A percentile compares a stretch with the other conserved stretches of the same genome.
These are phyloP conservation scores for Morone chrysops DNA, from an alignment of 2,113 vertebrate species.

Conservation along the genomic window DNA sequence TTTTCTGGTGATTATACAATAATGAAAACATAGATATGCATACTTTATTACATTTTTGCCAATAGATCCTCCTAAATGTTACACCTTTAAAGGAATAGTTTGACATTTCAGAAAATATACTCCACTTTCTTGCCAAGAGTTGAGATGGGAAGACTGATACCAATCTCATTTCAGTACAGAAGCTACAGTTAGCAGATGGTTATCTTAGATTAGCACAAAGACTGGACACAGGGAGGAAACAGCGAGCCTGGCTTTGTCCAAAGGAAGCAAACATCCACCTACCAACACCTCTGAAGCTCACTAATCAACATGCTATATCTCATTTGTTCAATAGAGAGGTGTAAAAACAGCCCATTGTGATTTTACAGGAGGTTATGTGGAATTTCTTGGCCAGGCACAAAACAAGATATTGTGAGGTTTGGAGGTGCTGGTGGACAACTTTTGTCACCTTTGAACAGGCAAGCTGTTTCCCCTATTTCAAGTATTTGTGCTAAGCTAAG, in stretches of 20 bases:
- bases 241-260: neutral
- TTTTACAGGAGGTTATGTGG: neutral
- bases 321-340: neutral
- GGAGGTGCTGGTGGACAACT: neutral
- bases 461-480: too few relatives aligned
- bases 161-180: neutral
- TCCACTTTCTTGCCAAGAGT: neutral
- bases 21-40: too few relatives aligned
- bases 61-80: too few relatives aligned
- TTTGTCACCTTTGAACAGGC: neutral
- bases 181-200: neutral
- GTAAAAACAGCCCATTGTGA: neutral
- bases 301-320: neutral
- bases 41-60: too few relatives aligned
- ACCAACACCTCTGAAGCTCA: neutral
- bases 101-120: neutral
- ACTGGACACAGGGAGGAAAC: neutral
- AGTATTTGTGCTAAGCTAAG: neutral
- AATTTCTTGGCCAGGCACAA: neutral
- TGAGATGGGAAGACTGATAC: neutral
- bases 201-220: neutral
- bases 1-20: too few relatives aligned
- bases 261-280: neutral
- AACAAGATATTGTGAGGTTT: neutral
- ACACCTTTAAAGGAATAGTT: neutral